These are phyloP conservation scores for Larimichthys polyactis DNA, from an alignment of 2,113 vertebrate species.

Conservation along the genomic window DNA sequence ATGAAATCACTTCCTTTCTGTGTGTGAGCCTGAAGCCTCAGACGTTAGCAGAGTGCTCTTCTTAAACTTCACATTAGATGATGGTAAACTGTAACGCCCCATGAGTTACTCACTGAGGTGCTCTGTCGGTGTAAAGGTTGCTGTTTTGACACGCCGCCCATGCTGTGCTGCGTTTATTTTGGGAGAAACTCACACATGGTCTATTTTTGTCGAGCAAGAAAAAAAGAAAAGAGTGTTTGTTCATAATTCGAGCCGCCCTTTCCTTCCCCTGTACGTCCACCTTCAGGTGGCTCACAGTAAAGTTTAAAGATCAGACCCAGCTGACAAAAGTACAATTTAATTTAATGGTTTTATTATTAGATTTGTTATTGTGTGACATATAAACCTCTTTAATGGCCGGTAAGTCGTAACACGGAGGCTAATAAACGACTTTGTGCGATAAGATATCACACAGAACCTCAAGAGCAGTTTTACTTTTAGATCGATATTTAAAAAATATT, in stretches of 20 bases:
- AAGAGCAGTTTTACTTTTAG: background rate
- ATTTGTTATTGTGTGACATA: background rate
- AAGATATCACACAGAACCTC: no score
- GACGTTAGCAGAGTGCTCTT: no score
- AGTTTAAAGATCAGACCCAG: background rate
- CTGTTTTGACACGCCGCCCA: background rate
- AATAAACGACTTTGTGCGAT: background rate
- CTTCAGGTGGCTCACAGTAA: background rate
- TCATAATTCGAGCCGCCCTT: background rate
- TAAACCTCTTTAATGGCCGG: background rate
- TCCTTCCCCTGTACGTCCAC: background rate
- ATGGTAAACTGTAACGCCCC: background rate
- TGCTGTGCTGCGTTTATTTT: background rate
- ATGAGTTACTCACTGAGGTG: background rate
- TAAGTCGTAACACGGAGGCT: background rate
- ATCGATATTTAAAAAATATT: background rate
- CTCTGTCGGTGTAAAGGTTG: background rate
- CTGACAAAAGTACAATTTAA: background rate
- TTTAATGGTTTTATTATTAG: background rate
- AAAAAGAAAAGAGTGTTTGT: constrained; percentile 31
- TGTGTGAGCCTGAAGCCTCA: background rate
- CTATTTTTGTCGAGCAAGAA: constrained; percentile 17
- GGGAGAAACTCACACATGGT: background rate
- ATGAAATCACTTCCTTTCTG: background rate
- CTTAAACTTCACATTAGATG: no score